These are phyloP conservation scores for Typhlichthys subterraneus DNA, from an alignment of 2,797 vertebrate species.

Conservation along the genomic window DNA sequence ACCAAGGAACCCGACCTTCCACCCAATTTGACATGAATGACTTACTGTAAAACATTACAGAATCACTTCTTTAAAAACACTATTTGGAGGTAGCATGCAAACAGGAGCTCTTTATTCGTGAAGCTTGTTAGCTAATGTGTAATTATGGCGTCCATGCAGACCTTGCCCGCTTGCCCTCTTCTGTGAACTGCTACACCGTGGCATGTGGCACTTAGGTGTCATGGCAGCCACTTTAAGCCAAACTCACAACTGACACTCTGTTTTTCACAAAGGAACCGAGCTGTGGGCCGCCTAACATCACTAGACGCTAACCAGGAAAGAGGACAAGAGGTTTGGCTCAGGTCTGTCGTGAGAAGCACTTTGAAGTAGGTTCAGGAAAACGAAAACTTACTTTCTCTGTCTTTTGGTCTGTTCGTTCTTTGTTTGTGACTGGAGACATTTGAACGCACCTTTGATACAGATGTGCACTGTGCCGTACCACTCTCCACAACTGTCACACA, in stretches of 20 bases:
- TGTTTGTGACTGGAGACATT: slow-evolving; percentile 1
- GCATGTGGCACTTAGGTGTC: slow-evolving; percentile 67
- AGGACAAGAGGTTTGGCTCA: slow-evolving; percentile 23
- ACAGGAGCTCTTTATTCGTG: slow-evolving; percentile 3
- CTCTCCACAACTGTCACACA: slow-evolving; percentile 93
- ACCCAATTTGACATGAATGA: neutral
- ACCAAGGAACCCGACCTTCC: neutral
- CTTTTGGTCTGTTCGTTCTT: neutral
- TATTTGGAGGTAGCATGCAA: neutral
- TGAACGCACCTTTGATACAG: slow-evolving; percentile 86
- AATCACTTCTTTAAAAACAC: neutral
- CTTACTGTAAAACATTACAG: neutral
- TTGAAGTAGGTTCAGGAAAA: slow-evolving; percentile 21
- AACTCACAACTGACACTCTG: slow-evolving; percentile 61
- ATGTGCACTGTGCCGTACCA: slow-evolving; percentile 93
- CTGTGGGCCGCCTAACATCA: slow-evolving; percentile 15
- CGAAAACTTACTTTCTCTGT: neutral
- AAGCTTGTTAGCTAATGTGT: slow-evolving; percentile 2
- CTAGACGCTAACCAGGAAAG: slow-evolving; percentile 21
- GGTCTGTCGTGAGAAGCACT: slow-evolving; percentile 28
- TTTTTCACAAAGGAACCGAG: slow-evolving; percentile 42
- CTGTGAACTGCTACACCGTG: slow-evolving; percentile 40
- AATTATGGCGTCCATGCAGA: slow-evolving; percentile 22
- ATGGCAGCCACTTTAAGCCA: slow-evolving; percentile 49
- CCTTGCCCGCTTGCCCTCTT: slow-evolving; percentile 20